These are phyloP conservation scores for Forbesichthys papilliferus DNA, from an alignment of 2,113 vertebrate species.

Conservation along the genomic window DNA sequence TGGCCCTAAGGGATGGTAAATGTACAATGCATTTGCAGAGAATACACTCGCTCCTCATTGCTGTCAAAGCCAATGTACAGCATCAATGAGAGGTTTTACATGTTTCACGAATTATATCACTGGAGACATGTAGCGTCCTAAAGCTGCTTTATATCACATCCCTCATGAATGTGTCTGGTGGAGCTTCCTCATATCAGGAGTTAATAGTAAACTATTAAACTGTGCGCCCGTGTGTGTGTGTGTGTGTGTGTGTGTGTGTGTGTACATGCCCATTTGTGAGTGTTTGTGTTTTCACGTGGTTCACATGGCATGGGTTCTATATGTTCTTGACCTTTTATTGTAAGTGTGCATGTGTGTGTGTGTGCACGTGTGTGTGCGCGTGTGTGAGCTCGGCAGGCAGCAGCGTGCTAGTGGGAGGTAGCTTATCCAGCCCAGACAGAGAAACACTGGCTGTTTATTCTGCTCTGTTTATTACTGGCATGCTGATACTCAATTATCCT, in stretches of 20 bases:
- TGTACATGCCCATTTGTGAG: not conserved
- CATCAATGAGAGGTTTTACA: constrained; percentile 43
- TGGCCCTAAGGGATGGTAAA: constrained; percentile 29
- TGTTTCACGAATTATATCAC: constrained; percentile 33
- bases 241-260: constrained; percentile 13
- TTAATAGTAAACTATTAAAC: not conserved
- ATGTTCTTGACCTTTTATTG: not conserved
- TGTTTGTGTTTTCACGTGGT: constrained; percentile 4
- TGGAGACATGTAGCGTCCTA: constrained; percentile 21
- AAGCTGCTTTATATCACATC: constrained; percentile 25
- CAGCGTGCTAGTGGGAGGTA: constrained; percentile 59
- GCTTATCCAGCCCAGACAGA: constrained; percentile 56
- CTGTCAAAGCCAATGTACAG: constrained; percentile 23
- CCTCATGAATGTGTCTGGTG: constrained; percentile 28
- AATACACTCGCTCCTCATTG: constrained; percentile 38
- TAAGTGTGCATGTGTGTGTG: constrained; percentile 10
- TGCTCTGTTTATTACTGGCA: constrained; percentile 71
- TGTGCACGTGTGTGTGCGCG: constrained; percentile 24
- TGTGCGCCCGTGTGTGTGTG: constrained; percentile 1
- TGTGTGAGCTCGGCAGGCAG: constrained; percentile 63
- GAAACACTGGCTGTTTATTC: constrained; percentile 66
- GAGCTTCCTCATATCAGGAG: constrained; percentile 27
- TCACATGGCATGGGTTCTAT: not conserved
- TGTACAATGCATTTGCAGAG: constrained; percentile 31
- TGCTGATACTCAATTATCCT: constrained; percentile 71